Base-by-base conservation (phyloP, 2,888 invertebrate genomes). In the Lamproptera curius region DNA sequence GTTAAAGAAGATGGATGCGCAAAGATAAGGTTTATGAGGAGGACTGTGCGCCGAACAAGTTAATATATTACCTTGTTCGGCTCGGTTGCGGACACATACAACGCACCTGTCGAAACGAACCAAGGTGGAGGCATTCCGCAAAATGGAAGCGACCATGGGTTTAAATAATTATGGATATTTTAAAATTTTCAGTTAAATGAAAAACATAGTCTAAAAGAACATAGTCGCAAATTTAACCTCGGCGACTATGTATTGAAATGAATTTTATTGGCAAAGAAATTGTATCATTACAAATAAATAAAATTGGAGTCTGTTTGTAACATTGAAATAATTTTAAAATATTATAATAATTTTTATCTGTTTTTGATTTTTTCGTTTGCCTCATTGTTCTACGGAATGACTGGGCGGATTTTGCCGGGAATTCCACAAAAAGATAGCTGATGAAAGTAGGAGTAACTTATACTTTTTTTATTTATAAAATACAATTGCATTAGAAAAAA, bases 21-120 rank as follows among this genome's bases (percentile, higher is more conserved):
- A n/a, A n/a, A n/a, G n/a, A n/a, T n/a, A n/a, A n/a, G n/a, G n/a
- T n/a, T n/a, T n/a, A n/a, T n/a, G n/a, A n/a, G n/a, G n/a, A n/a
- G n/a, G n/a, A n/a, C n/a, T n/a, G n/a, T n/a, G n/a, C n/a, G n/a
- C n/a, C n/a, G n/a, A n/a, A n/a, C n/a, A n/a, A n/a, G n/a, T n/a
- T n/a, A n/a, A n/a, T n/a, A n/a, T n/a, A n/a, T n/a, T n/a, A n/a
- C n/a, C n/a, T n/a, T n/a, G n/a, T n/a, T n/a, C n/a, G n/a, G n/a
- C n/a, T n/a, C n/a, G n/a, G n/a, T n/a, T n/a, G n/a, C n/a, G n/a
- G n/a, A 11, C 33, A 38, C 42, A 38, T 33, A 38, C 42, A 40
- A 36, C 56, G 59, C 56, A 55, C 47, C 57, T 52, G 57, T 58
- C 62, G 60, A 57, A 49, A 53, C 43, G 33, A 23, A 26, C 46